These are phyloP conservation scores for Dipodomys stephensi DNA, from an alignment of 2,113 vertebrate genomes.

Conservation along the genomic window DNA sequence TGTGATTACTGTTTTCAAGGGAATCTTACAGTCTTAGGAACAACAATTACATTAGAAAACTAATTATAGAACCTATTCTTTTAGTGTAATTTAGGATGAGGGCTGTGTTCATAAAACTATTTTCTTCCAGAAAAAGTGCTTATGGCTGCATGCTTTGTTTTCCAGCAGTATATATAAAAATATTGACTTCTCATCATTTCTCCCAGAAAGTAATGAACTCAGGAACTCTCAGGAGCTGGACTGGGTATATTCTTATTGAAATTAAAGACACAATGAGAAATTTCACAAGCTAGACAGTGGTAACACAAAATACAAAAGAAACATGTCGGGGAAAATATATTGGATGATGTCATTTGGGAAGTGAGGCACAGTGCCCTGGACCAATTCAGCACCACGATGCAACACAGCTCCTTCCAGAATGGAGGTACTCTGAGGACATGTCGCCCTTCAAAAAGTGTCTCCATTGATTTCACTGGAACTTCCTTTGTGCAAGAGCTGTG, in stretches of 20 bases:
- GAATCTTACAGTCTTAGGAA: constrained; percentile 3
- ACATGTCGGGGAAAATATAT: background rate
- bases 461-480: background rate
- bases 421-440: accelerated
- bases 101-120: constrained; percentile 70
- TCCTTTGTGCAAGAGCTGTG: background rate
- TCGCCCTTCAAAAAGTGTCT: accelerated
- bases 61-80: constrained; percentile 67
- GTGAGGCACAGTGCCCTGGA: accelerated
- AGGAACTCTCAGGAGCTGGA: constrained; percentile 21
- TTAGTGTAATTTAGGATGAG: constrained; percentile 18
- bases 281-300: background rate
- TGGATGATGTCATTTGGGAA: background rate
- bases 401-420: accelerated
- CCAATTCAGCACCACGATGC: background rate
- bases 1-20: constrained; percentile 46
- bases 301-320: background rate
- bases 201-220: background rate
- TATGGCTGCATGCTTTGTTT: constrained; percentile 53
- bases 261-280: constrained; percentile 43
- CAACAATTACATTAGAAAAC: constrained; percentile 51
- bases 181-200: constrained; percentile 62
- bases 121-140: constrained; percentile 16
- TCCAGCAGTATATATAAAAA: constrained; percentile 60
- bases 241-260: constrained; percentile 54